Percentiles rank a stretch among this genome's conserved stretches.
These are phyloP conservation scores for Ammodytes dubius DNA, from an alignment of 2,113 vertebrate genomes.

Conservation along the genomic window DNA sequence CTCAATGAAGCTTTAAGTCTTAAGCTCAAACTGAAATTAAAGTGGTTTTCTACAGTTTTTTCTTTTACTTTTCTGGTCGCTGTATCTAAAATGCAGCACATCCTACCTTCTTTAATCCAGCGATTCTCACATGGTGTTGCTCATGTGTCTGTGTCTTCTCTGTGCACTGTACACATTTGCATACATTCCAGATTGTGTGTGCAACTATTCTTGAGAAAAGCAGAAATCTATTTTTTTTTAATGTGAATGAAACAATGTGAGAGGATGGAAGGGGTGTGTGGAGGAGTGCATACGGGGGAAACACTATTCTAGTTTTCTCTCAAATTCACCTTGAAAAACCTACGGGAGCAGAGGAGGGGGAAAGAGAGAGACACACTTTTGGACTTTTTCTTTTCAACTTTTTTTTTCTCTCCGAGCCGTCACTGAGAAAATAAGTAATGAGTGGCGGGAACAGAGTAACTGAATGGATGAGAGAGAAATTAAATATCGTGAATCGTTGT, in stretches of 20 bases:
- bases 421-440: constrained; percentile 45
- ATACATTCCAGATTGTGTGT: neutral
- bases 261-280: constrained; percentile 47
- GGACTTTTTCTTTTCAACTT: constrained; percentile 65
- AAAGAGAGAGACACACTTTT: constrained; percentile 49
- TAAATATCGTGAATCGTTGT: neutral
- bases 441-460: constrained; percentile 44
- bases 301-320: constrained; percentile 66
- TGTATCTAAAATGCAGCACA: neutral
- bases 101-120: neutral
- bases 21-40: neutral
- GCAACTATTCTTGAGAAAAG: constrained; percentile 17
- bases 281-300: constrained; percentile 68
- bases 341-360: constrained; percentile 77
- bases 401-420: constrained; percentile 16
- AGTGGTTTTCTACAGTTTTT: neutral
- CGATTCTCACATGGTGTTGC: neutral
- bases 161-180: neutral
- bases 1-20: neutral
- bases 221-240: too few species aligned
- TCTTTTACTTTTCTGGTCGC: neutral
- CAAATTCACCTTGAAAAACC: constrained; percentile 56
- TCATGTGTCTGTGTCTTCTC: neutral
- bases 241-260: constrained; percentile 65
- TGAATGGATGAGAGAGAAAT: constrained; percentile 13